A percentile compares a stretch with the other conserved stretches of the same genome.
Evolutionary conservation across 2,113 vertebrate genomes (phyloP).

Genomic region (Leiothrix lutea): DNA sequence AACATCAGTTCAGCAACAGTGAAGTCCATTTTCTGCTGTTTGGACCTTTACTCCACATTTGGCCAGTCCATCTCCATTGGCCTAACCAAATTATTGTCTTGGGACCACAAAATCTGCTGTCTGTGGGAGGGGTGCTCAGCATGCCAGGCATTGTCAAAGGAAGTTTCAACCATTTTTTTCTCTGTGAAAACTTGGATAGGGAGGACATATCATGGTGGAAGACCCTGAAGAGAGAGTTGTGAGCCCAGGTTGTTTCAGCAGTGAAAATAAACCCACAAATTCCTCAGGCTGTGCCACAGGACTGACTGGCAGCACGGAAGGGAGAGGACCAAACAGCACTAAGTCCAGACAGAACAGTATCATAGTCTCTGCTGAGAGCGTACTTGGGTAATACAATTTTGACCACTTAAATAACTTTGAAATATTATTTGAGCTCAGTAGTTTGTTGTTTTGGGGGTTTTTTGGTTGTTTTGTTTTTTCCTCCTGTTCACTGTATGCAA

Average conservation of each 20-base stretch:
- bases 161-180: not conserved
- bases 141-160: not conserved
- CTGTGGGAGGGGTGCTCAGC: not conserved
- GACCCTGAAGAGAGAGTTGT: not conserved
- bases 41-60: not conserved
- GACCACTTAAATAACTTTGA: not conserved
- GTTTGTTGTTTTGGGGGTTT: not conserved
- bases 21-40: not conserved
- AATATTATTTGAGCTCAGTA: not conserved
- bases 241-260: not conserved
- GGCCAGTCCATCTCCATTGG: not conserved
- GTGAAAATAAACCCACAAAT: not conserved
- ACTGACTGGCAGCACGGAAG: not conserved
- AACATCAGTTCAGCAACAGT: not conserved
- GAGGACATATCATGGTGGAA: not conserved
- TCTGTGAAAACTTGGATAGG: not conserved
- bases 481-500: not conserved
- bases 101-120: not conserved
- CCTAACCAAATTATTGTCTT: not conserved
- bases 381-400: not conserved
- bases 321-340: not conserved
- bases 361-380: not conserved
- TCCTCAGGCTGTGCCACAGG: not conserved
- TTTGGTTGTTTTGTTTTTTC: not conserved
- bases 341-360: not conserved